Evolutionary conservation across 2,113 vertebrate species (phyloP), one percentile per base, ranked within the genome.

Genomic region (Cercopithecus mona): DNA sequence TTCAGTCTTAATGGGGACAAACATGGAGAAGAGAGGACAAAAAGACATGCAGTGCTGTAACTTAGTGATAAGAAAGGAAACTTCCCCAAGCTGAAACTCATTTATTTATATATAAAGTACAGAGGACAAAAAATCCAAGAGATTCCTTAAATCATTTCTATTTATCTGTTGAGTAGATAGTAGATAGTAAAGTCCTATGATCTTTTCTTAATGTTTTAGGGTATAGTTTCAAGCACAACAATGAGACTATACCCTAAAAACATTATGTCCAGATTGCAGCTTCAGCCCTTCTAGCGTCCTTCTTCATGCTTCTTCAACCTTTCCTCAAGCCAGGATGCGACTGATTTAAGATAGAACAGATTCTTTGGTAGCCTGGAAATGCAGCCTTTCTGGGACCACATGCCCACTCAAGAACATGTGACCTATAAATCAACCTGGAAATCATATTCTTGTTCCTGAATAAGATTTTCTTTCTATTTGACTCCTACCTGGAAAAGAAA

Each of bases 41-140:
- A 73, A 90, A 91, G 48, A 80, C 8, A 66, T 40, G 23, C 25
- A 48, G 20, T 76, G 10, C 5, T 18, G 18, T 79, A 83, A 75
- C 11, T 70, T 96, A 92, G 59, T 40, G 30, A 52, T 88, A 96
- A 94, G 55, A 92, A 85, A 93, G 32, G 18, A 82, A 7, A n/a
- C 9, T 81, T 88, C 6, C 40, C 18, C 55, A 25, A 73, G 22
- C 88, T 93, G 72, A 96, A 94, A 81, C 27, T 45, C 72, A 73
- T 17, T 85, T 79, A 89, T 83, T 95, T 50, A 66, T 64, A 72
- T 70, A 86, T 50, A 96, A 88, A 93, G 45, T 80, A 96, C 32
- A 84, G 16, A 93, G 40, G 70, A 68, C 2, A 93, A 12, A 86
- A 85, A 93, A 89, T 86, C 32, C n/a, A 96, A 89, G n/a, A 97